Evolutionary conservation across 2,113 vertebrate species (phyloP), one percentile per base, ranked within the genome.

Genomic region (Sminthopsis crassicaudata): DNA sequence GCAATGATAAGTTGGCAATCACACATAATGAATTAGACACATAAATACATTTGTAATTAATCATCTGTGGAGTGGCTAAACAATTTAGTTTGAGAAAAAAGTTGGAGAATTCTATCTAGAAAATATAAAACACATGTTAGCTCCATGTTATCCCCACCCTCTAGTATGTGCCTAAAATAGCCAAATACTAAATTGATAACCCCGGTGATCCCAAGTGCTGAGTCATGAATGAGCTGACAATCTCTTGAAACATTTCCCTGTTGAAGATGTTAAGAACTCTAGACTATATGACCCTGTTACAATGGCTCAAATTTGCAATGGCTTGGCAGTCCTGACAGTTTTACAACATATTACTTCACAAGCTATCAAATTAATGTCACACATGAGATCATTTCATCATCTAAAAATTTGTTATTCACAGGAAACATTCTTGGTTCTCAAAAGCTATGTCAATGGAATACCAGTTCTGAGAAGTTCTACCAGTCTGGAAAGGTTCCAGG

Each of bases 41-140:
- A 91, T 95, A 24, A 88, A 91, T 52, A 50, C 27, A 89, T 51
- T 92, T 60, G 93, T 46, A 30, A n/a, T 94, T 60, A 96, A 55
- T 84, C 67, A 90, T 90, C 89, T 90, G 46, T 26, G 46, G 0
- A 53, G 10, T 3, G 30, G 52, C 90, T 30, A 96, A 55, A 25
- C 55, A 93, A 90, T 90, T 90, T 27, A 54, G 48, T 94, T n/a
- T 90, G 84, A 93, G 5, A 90, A 76, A 89, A 48, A 94, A 94
- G 24, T 10, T 6, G 8, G 90, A 89, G n/a, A 93, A 95, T 95
- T 92, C 90, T 84, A 46, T 25, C 26, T 30, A 92, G n/a, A 95
- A 54, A 4, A 42, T 46, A 95, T 46, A 91, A 90, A 76, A 53
- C n/a, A 96, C 95, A 94, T 51, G 76, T 60, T 93, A 22, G n/a